Percentiles rank a stretch among this genome's conserved stretches.
These are phyloP conservation scores for Hypocryptadius cinnamomeus DNA, from an alignment of 2,113 vertebrate genomes.

Conservation along the genomic window DNA sequence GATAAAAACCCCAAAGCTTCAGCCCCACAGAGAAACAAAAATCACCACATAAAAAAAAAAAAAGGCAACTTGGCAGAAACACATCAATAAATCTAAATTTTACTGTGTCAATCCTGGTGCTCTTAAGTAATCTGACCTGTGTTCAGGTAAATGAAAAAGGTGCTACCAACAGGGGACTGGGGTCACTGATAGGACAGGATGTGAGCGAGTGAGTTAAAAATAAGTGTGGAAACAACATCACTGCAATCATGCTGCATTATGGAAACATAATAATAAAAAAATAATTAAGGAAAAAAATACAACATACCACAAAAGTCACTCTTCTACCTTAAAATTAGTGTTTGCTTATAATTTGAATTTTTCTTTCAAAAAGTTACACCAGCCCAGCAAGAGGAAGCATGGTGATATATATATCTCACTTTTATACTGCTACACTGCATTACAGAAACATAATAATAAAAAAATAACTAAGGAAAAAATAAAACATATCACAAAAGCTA, in stretches of 20 bases:
- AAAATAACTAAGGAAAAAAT: not conserved
- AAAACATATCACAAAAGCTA: not conserved
- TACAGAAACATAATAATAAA: not conserved
- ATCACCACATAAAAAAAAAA: not conserved
- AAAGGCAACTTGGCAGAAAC: not conserved
- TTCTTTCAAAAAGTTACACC: too few relatives aligned
- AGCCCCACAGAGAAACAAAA: not conserved
- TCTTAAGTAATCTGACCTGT: not conserved
- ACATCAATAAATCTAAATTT: not conserved
- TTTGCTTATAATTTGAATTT: too few relatives aligned
- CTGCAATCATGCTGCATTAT: not conserved
- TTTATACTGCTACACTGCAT: not conserved
- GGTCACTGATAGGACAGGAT: not conserved
- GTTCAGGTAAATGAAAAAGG: not conserved
- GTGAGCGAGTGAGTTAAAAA: not conserved
- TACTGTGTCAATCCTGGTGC: not conserved
- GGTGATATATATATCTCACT: too few relatives aligned
- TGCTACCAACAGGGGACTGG: not conserved
- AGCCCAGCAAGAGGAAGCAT: too few relatives aligned
- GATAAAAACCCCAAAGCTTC: not conserved
- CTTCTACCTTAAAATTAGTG: too few relatives aligned
- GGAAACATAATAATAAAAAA: not conserved
- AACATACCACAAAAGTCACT: not conserved
- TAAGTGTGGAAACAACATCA: not conserved
- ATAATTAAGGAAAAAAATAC: not conserved